Evolutionary conservation across 2,888 invertebrate species (phyloP), one percentile per base, ranked within the genome.

Genomic region (Serrognathus titanus): DNA sequence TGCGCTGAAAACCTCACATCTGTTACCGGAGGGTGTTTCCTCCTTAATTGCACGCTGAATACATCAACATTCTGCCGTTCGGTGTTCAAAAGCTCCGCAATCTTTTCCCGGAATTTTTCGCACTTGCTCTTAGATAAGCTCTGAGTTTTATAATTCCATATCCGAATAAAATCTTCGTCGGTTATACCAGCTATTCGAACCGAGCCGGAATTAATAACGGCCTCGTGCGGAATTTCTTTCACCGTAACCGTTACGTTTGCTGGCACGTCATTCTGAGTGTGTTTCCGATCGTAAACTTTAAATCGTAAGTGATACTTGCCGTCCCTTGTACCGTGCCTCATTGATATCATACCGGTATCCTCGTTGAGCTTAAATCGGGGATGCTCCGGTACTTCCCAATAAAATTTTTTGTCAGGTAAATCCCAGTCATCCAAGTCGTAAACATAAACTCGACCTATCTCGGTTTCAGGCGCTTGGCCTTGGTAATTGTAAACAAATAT

Each of bases 381-480:
- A 81, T 94, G 93, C 73, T 92, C 92, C 52, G 86, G 81, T 46
- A 86, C 86, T 72, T 94, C 94, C 94, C 95, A 96, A 74, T 92
- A 94, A 81, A 97, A 99, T 71, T 92, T 94, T 78, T 99, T 99
- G 76, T 98, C 97, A 0, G 92, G 93, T 62, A 97, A 80, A 80
- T 99, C 99, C 98, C 98, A 99, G 76, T 99, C 99, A 77, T 99
- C 99, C 63, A 93, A 81, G 79, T 99, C 99, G 73, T 94, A 94
- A 0, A 98, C 97, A 77, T 97, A 97, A 6, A 98, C 98, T 60
- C 94, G 83, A 37, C 97, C 97, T 62, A 98, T 91, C 76, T 90
- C 92, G 0, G 94, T 92, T 67, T 92, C 93, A 24, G 90, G 71
- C 54, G 93, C 89, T 77, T 91, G 90, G 10, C 93, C 92, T 84